Percentiles rank a stretch among this genome's conserved stretches.
Evolutionary conservation across 1,140 invertebrate genomes (phyloP).

Genomic region (Drosophila willistoni): DNA sequence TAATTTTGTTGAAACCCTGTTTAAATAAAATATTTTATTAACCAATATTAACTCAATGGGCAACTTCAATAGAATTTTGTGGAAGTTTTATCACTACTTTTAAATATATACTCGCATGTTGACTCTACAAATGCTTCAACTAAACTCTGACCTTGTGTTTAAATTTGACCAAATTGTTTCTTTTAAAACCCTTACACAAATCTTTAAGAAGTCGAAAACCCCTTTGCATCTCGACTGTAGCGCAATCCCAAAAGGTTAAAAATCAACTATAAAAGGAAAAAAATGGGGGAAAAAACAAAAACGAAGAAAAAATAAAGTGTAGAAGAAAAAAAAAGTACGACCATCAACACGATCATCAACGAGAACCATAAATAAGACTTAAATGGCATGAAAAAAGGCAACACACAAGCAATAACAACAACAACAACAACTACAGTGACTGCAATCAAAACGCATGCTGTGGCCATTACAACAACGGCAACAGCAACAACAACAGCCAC

Average conservation of each 20-base stretch:
- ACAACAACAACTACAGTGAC: conserved; percentile 42
- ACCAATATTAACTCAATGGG: too few relatives aligned
- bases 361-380: conserved; percentile 80
- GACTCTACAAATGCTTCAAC: too few relatives aligned
- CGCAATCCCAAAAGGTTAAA: conserved; percentile 56
- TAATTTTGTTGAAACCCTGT: too few relatives aligned
- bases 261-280: conserved; percentile 32
- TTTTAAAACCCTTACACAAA: too few relatives aligned
- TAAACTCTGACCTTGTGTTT: too few relatives aligned
- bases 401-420: conserved; percentile 35
- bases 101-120: too few relatives aligned
- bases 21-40: too few relatives aligned
- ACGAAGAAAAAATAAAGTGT: conserved; percentile 46
- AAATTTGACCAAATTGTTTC: too few relatives aligned
- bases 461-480: conserved; percentile 62
- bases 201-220: conserved; percentile 41
- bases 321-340: conserved; percentile 57
- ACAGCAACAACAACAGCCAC: conserved; percentile 32
- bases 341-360: conserved; percentile 80
- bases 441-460: conserved; percentile 74
- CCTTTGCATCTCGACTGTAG: conserved; percentile 36
- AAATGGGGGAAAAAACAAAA: conserved; percentile 43
- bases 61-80: too few relatives aligned
- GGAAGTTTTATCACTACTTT: too few relatives aligned
- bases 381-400: conserved; percentile 75